These are phyloP conservation scores for Setophaga kirtlandii DNA, from an alignment of 2,113 vertebrate species.

Conservation along the genomic window DNA sequence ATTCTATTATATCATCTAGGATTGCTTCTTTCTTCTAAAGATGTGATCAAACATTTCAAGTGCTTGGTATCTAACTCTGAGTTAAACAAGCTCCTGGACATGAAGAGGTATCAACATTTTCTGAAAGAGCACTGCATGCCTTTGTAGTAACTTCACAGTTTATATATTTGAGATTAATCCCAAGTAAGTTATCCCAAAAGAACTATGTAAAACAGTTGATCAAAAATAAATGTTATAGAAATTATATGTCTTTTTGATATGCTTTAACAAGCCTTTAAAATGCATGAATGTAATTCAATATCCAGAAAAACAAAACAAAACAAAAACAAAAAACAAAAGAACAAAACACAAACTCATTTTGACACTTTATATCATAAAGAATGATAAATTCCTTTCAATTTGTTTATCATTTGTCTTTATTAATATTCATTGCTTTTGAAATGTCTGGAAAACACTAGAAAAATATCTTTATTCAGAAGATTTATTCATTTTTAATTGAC, in stretches of 20 bases:
- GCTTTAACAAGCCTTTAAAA: neutral
- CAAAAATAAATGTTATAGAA: neutral
- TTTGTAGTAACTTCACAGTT: neutral
- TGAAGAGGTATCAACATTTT: neutral
- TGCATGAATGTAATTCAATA: neutral
- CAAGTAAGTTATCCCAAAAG: neutral
- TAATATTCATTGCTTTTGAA: conserved; percentile 19
- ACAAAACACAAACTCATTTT: neutral
- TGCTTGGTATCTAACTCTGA: neutral
- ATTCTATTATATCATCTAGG: neutral
- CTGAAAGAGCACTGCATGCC: neutral
- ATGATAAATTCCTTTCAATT: neutral
- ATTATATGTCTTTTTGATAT: neutral
- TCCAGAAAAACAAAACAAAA: no score
- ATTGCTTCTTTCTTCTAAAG: neutral
- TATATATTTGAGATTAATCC: neutral
- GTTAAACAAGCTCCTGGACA: neutral
- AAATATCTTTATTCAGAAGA: neutral
- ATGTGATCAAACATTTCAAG: neutral
- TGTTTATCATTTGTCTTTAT: neutral
- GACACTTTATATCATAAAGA: conserved; percentile 4
- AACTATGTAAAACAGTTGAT: neutral
- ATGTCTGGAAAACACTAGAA: neutral
- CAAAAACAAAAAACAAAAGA: neutral
- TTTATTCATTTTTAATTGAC: neutral